A percentile compares a stretch with the other conserved stretches of the same genome.
Evolutionary conservation across 2,797 vertebrate species (phyloP).

Genomic region (Psittacula derbiana): DNA sequence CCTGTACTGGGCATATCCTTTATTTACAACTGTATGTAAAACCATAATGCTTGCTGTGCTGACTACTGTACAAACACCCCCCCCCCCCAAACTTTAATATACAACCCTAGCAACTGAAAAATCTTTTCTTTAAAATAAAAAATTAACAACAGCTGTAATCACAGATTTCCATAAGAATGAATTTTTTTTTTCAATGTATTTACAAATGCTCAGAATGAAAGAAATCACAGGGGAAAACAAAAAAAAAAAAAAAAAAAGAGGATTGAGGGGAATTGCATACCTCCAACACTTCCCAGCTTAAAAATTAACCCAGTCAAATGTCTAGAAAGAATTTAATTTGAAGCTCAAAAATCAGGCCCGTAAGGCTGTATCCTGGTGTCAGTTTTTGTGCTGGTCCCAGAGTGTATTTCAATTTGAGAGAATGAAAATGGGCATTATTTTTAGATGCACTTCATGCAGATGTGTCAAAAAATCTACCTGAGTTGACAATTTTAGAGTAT

Average conservation of each 20-base stretch:
- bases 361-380: not conserved
- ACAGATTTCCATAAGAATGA: not conserved
- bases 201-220: not conserved
- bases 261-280: not conserved
- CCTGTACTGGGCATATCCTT: conserved; percentile 8
- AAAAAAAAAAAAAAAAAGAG: not conserved
- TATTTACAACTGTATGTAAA: conserved; percentile 38
- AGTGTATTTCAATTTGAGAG: not conserved
- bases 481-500: not conserved
- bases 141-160: not conserved
- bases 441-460: not conserved
- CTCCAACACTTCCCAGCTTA: not conserved
- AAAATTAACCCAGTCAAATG: not conserved
- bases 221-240: not conserved
- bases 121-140: not conserved
- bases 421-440: not conserved
- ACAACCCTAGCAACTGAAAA: not conserved
- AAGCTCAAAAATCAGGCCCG: not conserved
- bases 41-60: conserved; percentile 3
- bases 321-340: not conserved
- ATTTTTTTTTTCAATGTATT: not conserved
- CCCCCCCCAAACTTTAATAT: not conserved
- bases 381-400: not conserved
- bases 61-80: not conserved
- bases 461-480: not conserved